Evolutionary conservation across 1,140 invertebrate species (phyloP), one percentile per base, ranked within the genome.

Genomic region (Drosophila hydei): DNA sequence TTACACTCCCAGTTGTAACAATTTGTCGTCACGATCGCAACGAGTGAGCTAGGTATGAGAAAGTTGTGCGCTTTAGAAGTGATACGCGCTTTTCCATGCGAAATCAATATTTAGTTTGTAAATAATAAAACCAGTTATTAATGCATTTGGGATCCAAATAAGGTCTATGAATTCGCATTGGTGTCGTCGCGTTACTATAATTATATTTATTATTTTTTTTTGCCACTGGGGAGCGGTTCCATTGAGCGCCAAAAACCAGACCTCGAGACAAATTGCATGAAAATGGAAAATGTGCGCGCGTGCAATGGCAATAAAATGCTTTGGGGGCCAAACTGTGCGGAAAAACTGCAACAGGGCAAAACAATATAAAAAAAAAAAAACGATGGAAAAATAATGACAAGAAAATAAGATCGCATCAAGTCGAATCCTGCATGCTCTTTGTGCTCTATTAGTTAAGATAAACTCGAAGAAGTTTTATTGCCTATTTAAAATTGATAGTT

Each of bases 251-350:
- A 8, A 21, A 38, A 40, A 30, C 23, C 18, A 56, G n/a, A 30
- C 16, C 30, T 18, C 43, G 60, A 64, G 68, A 71, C 61, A 71
- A 71, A 71, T 71, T 71, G 61, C 51, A 58, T 71, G 61, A 71
- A 65, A 64, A 71, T 64, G 61, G 64, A 64, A 71, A 71, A 33
- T 38, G 21, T 38, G 67, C 59, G 43, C 51, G 23, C 50, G 30
- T 56, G 60, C 60, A 56, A 25, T 27, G 60, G 25, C 51, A 58
- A 71, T 71, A 71, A 64, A 65, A 71, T 64, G 68, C 51, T 64
- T 51, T 71, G 52, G 52, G 30, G 47, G 68, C 43, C 68, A 65
- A 71, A 56, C 50, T 56, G 60, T 63, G 58, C 51, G 50, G 67
- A 63, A 70, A 55, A 70, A 63, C 67, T 48, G 67, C 59, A 63